Evolutionary conservation across 2,888 invertebrate genomes (phyloP).

Genomic region (Drosophila hamatofila): DNA sequence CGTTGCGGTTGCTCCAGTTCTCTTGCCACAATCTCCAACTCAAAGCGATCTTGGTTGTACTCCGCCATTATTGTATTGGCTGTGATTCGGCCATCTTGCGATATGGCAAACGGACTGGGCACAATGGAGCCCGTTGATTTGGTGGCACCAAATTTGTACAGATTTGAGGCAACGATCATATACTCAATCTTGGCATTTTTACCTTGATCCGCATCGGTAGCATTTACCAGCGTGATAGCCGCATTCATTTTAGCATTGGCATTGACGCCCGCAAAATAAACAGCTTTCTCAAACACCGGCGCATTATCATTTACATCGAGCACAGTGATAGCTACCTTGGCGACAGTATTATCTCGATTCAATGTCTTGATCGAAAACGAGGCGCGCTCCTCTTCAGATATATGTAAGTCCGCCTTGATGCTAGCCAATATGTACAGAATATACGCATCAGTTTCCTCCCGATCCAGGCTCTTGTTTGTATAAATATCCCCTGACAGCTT

Average conservation of each 20-base stretch:
- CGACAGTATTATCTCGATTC: slow-evolving; percentile 89
- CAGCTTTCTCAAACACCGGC: slow-evolving; percentile 89
- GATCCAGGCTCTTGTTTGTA: slow-evolving; percentile 92
- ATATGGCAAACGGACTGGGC: slow-evolving; percentile 91
- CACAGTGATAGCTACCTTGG: slow-evolving; percentile 90
- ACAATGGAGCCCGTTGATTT: slow-evolving; percentile 92
- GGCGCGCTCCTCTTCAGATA: slow-evolving; percentile 86
- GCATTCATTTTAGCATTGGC: slow-evolving; percentile 92
- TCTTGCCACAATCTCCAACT: slow-evolving; percentile 93
- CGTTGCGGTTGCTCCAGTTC: slow-evolving; percentile 92
- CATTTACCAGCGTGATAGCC: slow-evolving; percentile 90
- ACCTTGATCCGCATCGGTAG: slow-evolving; percentile 93
- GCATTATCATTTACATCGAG: slow-evolving; percentile 94
- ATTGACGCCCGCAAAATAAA: slow-evolving; percentile 88
- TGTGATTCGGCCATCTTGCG: slow-evolving; percentile 84
- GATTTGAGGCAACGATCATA: slow-evolving; percentile 92
- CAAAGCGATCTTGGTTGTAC: slow-evolving; percentile 95
- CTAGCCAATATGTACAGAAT: slow-evolving; percentile 92
- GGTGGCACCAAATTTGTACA: slow-evolving; percentile 92
- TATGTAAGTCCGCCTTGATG: slow-evolving; percentile 91
- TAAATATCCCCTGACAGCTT: slow-evolving; percentile 92
- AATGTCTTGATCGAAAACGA: slow-evolving; percentile 85
- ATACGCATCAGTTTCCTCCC: slow-evolving; percentile 91
- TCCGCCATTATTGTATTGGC: slow-evolving; percentile 94
- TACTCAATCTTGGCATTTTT: slow-evolving; percentile 93